These are phyloP conservation scores for Carapus acus DNA, from an alignment of 2,797 vertebrate species.

Conservation along the genomic window DNA sequence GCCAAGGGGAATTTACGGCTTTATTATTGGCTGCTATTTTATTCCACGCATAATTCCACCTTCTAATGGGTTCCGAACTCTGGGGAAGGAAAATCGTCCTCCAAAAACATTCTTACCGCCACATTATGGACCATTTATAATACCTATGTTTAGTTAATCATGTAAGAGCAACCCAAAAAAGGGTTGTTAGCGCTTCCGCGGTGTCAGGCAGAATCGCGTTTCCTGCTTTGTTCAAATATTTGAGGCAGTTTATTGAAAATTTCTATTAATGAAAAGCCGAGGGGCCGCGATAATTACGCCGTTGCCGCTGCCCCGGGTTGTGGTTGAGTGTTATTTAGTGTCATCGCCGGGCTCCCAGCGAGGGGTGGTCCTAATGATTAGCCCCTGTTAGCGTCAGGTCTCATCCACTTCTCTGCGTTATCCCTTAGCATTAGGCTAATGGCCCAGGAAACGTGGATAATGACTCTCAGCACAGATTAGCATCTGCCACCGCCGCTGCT, in stretches of 20 bases:
- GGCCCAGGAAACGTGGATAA: conserved; percentile 64
- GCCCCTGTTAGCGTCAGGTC: conserved; percentile 64
- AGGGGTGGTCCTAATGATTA: conserved; percentile 63
- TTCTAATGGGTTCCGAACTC: background rate
- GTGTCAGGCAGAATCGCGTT: conserved; percentile 53
- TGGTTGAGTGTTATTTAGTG: conserved; percentile 59
- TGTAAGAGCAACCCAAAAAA: conserved; percentile 37
- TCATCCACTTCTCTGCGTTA: conserved; percentile 61
- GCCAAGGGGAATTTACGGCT: conserved; percentile 41
- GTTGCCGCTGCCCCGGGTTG: conserved; percentile 42
- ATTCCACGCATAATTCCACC: conserved; percentile 10
- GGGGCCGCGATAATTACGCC: conserved; percentile 56
- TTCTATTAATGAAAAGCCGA: conserved; percentile 57
- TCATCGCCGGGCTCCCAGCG: conserved; percentile 53
- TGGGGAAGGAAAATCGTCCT: conserved; percentile 5
- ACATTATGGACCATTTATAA: conserved; percentile 16
- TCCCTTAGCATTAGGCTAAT: conserved; percentile 68
- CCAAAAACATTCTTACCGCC: background rate
- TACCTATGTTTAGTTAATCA: conserved; percentile 37
- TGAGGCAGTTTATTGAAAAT: conserved; percentile 59
- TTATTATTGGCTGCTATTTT: conserved; percentile 2
- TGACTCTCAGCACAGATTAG: conserved; percentile 65
- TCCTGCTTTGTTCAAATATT: conserved; percentile 56
- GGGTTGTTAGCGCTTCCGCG: conserved; percentile 45
- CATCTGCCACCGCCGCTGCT: conserved; percentile 40